Percentiles rank a stretch among this genome's conserved stretches.
phyloP scores from a whole-genome alignment of 1,140 invertebrate genomes.

The Dreissena rostriformis region DNA sequence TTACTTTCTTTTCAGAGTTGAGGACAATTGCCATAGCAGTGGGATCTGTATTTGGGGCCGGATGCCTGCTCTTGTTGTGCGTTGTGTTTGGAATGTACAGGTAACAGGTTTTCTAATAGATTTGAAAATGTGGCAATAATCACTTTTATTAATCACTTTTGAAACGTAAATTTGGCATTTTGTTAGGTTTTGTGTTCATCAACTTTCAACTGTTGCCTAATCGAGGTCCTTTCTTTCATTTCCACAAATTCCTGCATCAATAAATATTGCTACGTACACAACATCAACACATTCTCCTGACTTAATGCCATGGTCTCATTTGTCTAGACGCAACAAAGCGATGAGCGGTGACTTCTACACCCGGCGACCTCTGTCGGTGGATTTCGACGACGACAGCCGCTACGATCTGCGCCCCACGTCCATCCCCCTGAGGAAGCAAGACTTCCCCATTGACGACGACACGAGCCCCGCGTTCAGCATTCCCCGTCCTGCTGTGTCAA shows the following conservation, averaged over 20 bases:
- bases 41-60: slow-evolving; percentile 21
- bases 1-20: slow-evolving; percentile 22
- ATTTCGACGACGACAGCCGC: slow-evolving; percentile 2
- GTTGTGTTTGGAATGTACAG: slow-evolving; percentile 48
- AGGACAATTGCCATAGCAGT: slow-evolving; percentile 45
- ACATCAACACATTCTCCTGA: no score
- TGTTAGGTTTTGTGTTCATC: no score
- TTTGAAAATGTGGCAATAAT: no score
- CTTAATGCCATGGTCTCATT: not conserved
- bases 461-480: slow-evolving; percentile 21
- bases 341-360: not conserved
- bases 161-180: no score
- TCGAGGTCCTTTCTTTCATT: no score
- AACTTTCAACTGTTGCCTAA: no score
- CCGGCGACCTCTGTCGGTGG: not conserved
- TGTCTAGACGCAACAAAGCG: not conserved
- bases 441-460: slow-evolving; percentile 37
- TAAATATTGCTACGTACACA: no score
- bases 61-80: slow-evolving; percentile 28
- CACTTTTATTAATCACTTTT: no score
- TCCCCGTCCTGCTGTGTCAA: slow-evolving; percentile 8
- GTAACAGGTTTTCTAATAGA: not conserved
- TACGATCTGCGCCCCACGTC: not conserved
- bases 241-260: no score
- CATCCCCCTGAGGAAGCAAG: not conserved